A percentile compares a stretch with the other conserved stretches of the same genome.
phyloP scores from a whole-genome alignment of 2,888 invertebrate genomes.

The Drosophila emarginata region DNA sequence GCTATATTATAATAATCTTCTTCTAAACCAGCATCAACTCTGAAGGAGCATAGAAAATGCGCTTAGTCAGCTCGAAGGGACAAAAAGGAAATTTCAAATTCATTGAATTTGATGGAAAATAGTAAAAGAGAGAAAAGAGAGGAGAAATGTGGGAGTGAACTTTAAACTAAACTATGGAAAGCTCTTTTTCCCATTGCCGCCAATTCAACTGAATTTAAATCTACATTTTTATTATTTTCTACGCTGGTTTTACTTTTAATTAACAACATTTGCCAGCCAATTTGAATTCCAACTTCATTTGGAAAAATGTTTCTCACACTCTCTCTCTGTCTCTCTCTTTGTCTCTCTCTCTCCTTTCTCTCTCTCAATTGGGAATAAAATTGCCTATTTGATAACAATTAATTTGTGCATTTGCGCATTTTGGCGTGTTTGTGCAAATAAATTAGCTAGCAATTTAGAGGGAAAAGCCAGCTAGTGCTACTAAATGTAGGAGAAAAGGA shows the following conservation, averaged over 20 bases:
- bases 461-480: constrained; percentile 14
- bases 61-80: constrained; percentile 39
- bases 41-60: constrained; percentile 34
- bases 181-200: too few relatives aligned
- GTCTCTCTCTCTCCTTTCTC: background rate
- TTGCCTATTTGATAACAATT: constrained; percentile 73
- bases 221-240: background rate
- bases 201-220: background rate
- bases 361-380: constrained; percentile 11
- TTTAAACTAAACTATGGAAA: too few relatives aligned
- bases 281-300: background rate
- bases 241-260: background rate
- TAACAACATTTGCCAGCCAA: constrained; percentile 1
- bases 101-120: constrained; percentile 63
- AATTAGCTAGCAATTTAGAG: constrained; percentile 51
- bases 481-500: background rate
- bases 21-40: background rate
- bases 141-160: background rate
- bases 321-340: background rate
- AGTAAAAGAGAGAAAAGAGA: background rate
- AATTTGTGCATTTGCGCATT: constrained; percentile 61
- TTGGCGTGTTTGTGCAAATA: constrained; percentile 65
- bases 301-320: background rate
- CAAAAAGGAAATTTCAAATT: constrained; percentile 62
- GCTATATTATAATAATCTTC: constrained; percentile 71